Conservation (phyloP, 2,888 invertebrate genomes). For the Coleophora deauratella region DNA sequence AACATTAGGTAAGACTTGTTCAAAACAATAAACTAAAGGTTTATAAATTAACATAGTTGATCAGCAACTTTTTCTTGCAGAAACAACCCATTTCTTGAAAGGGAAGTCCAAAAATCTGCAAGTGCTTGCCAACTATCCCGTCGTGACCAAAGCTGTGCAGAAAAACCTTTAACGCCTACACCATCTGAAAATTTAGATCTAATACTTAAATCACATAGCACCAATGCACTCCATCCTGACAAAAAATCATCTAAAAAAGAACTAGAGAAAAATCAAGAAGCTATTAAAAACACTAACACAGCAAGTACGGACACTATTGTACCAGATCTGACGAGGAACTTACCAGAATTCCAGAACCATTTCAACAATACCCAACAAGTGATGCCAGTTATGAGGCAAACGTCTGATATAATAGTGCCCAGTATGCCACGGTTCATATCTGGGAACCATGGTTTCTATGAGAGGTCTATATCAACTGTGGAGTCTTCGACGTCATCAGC, state of each 20-base stretch:
- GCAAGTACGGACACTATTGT: conserved; percentile 58
- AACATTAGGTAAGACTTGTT: conserved; percentile 48
- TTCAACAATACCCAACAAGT: conserved; percentile 19
- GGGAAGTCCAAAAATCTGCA: conserved; percentile 78
- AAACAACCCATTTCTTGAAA: conserved; percentile 69
- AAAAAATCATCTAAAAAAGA: conserved; percentile 23
- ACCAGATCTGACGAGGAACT: conserved; percentile 33
- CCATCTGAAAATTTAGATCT: conserved; percentile 38
- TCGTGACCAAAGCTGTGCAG: conserved; percentile 45
- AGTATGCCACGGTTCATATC: conserved; percentile 42
- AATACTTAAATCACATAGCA: conserved; percentile 61
- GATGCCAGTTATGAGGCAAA: conserved; percentile 39
- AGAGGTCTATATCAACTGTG: conserved; percentile 46
- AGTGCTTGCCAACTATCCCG: conserved; percentile 72
- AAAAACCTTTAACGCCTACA: conserved; percentile 40
- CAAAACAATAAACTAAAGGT: not conserved
- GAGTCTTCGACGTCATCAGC: conserved; percentile 28
- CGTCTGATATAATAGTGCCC: conserved; percentile 46
- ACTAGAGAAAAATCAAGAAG: conserved; percentile 46
- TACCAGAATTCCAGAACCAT: conserved; percentile 23
- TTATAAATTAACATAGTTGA: conserved; percentile 1
- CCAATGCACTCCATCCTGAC: conserved; percentile 57
- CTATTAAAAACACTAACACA: conserved; percentile 31
- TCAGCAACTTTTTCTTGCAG: conserved; percentile 24
- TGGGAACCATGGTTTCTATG: conserved; percentile 38